Conservation (phyloP, 2,888 invertebrate species). For the Pogonocherus hispidulus region DNA sequence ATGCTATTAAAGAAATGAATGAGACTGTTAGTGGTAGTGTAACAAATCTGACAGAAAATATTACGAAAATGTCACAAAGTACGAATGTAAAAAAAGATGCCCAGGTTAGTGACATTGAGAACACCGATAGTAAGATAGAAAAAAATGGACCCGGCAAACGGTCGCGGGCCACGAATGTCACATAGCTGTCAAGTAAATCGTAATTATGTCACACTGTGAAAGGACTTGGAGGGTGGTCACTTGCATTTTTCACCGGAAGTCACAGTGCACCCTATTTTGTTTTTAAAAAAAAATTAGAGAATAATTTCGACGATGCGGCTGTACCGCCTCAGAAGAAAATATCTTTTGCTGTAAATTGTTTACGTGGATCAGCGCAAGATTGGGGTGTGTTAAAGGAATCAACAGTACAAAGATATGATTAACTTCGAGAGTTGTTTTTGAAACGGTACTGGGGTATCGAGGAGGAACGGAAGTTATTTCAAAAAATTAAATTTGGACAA, state of each 20-base stretch:
- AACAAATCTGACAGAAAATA: background rate
- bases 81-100: background rate
- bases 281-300: constrained; percentile 33
- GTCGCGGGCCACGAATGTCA: no score
- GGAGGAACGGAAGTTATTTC: constrained; percentile 29
- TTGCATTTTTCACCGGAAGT: constrained; percentile 18
- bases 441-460: constrained; percentile 34
- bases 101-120: background rate
- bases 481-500: constrained; percentile 28
- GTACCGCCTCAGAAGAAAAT: constrained; percentile 28
- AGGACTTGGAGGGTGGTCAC: constrained; percentile 4
- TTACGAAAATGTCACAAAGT: background rate
- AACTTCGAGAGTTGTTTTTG: constrained; percentile 30
- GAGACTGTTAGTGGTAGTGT: background rate
- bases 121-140: no score
- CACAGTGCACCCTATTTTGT: constrained; percentile 27
- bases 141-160: no score
- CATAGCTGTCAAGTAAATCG: background rate
- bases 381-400: constrained; percentile 32
- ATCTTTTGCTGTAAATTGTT: constrained; percentile 20
- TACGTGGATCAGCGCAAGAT: constrained; percentile 36
- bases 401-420: constrained; percentile 14
- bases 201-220: background rate
- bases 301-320: constrained; percentile 32
- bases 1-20: background rate